phyloP scores from a whole-genome alignment of 2,797 vertebrate genomes.

The Erethizon dorsatum region DNA sequence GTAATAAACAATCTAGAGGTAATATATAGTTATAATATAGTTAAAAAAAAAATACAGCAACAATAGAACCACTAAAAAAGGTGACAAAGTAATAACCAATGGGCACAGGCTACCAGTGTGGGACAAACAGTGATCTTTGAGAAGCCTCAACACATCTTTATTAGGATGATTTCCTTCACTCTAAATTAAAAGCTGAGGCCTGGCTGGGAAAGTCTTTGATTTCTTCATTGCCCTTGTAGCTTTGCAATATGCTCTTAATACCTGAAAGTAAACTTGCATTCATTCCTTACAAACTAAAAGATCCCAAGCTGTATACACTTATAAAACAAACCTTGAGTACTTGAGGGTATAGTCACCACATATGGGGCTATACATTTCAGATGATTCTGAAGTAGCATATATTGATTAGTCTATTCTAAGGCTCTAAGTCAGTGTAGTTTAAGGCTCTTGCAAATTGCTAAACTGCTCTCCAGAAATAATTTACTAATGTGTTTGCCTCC shows the following conservation, averaged over 20 bases:
- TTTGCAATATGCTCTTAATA: not conserved
- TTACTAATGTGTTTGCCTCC: not conserved
- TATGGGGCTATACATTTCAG: not conserved
- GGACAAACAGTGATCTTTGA: not conserved
- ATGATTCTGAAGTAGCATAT: not conserved
- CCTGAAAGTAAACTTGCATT: not conserved
- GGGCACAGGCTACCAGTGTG: not conserved
- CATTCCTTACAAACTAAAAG: not conserved
- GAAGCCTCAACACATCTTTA: not conserved
- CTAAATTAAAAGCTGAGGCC: not conserved
- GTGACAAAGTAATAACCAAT: not conserved
- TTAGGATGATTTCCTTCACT: not conserved
- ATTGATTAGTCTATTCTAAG: not conserved
- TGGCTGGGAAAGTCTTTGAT: not conserved
- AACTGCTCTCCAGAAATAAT: slow-evolving; percentile 12
- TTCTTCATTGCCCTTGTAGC: not conserved
- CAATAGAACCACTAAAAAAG: not conserved
- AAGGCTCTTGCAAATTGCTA: not conserved
- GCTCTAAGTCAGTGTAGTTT: not conserved
- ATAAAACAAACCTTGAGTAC: slow-evolving; percentile 28
- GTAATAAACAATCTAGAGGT: not conserved
- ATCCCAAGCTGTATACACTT: not conserved
- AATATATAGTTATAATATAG: not conserved
- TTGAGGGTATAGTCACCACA: not conserved
- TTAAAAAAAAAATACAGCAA: not conserved